A percentile compares a stretch with the other conserved stretches of the same genome.
Evolutionary conservation across 2,888 invertebrate species (phyloP).

Genomic region (Sesia bembeciformis): DNA sequence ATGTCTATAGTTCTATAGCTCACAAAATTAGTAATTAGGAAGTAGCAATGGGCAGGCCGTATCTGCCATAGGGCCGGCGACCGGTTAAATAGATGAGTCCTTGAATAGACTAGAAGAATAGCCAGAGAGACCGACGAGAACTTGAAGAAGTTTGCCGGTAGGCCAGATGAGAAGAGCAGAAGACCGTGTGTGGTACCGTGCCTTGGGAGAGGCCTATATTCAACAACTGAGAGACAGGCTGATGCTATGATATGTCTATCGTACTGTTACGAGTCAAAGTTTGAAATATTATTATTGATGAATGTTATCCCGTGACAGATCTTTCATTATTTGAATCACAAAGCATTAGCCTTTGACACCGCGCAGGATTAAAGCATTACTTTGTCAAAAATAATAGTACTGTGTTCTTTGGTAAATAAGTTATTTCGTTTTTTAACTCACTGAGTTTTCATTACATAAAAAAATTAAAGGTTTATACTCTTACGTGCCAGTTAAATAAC

Average conservation of each 20-base stretch:
- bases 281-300: background rate
- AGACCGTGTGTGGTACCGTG: no score
- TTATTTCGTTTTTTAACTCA: no score
- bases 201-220: background rate
- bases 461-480: no score
- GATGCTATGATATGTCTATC: background rate
- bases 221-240: background rate
- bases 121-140: background rate
- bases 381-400: no score
- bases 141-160: background rate
- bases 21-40: background rate
- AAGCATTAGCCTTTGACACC: no score
- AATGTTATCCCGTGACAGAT: no score
- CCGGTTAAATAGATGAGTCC: background rate
- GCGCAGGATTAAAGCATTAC: no score
- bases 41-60: background rate
- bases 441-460: no score
- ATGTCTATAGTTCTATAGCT: no score
- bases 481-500: no score
- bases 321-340: no score
- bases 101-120: background rate
- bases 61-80: background rate
- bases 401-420: no score
- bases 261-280: background rate
- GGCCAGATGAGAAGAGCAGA: background rate